Evolutionary conservation across 2,113 vertebrate species (phyloP).

Genomic region (Raphicerus campestris): DNA sequence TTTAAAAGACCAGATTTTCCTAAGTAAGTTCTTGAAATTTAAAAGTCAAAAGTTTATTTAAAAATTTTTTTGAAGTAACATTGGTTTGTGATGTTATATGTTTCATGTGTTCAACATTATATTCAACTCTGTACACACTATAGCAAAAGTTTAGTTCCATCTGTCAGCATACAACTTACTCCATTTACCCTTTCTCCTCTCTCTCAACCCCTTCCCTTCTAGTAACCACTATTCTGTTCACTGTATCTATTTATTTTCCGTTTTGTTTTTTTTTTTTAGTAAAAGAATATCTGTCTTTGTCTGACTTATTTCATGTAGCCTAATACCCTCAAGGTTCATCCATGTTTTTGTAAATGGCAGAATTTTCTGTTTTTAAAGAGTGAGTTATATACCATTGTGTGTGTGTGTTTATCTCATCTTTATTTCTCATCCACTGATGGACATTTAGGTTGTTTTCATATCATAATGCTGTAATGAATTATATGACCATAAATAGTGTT

Average conservation of each 20-base stretch:
- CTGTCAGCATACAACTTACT: not conserved
- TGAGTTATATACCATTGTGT: not conserved
- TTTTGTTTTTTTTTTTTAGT: not conserved
- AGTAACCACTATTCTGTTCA: not conserved
- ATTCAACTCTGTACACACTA: not conserved
- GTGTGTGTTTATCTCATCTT: not conserved
- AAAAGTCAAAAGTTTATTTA: not conserved
- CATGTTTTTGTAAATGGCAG: not conserved
- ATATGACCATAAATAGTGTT: not conserved
- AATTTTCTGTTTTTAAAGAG: not conserved
- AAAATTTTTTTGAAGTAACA: not conserved
- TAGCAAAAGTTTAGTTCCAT: not conserved
- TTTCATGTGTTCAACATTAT: not conserved
- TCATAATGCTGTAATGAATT: not conserved
- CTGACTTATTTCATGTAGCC: not conserved
- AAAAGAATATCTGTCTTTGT: not conserved
- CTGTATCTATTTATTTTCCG: not conserved
- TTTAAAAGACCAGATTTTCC: not conserved
- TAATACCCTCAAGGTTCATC: not conserved
- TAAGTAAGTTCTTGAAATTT: not conserved
- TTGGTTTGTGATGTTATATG: not conserved
- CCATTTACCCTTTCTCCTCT: not conserved
- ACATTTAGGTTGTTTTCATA: not conserved
- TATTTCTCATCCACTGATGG: not conserved
- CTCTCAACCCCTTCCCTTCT: not conserved